Percentiles rank a stretch among this genome's conserved stretches.
Evolutionary conservation across 2,888 invertebrate species (phyloP).

Genomic region (Orgyia antiqua): DNA sequence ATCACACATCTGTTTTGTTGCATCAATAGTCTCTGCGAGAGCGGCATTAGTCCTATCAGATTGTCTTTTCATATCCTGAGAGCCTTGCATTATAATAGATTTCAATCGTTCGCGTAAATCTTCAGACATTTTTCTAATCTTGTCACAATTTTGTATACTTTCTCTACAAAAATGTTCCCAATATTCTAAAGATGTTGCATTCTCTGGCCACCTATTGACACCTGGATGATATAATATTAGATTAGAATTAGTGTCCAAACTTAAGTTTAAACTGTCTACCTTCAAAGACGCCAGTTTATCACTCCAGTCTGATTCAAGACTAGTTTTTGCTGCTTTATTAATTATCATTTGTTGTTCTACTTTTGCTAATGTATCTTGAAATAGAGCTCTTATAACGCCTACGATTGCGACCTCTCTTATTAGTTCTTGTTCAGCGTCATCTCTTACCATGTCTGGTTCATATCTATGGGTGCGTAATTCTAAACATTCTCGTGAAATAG

Average conservation of each 20-base stretch:
- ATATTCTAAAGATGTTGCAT: slow-evolving; percentile 82
- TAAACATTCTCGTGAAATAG: slow-evolving; percentile 84
- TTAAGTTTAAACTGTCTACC: slow-evolving; percentile 82
- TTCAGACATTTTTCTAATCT: slow-evolving; percentile 84
- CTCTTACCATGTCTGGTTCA: slow-evolving; percentile 87
- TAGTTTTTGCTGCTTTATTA: slow-evolving; percentile 86
- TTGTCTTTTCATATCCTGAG: slow-evolving; percentile 89
- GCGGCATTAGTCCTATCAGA: slow-evolving; percentile 88
- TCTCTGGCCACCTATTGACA: slow-evolving; percentile 87
- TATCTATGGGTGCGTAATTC: slow-evolving; percentile 82
- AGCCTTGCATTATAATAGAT: slow-evolving; percentile 85
- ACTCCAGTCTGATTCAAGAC: slow-evolving; percentile 92
- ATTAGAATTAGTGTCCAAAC: slow-evolving; percentile 81
- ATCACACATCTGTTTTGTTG: slow-evolving; percentile 84
- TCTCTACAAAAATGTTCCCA: slow-evolving; percentile 91
- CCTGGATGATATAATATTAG: slow-evolving; percentile 87
- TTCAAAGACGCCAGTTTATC: slow-evolving; percentile 88
- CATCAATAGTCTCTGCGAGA: slow-evolving; percentile 83
- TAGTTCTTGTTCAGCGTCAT: slow-evolving; percentile 88
- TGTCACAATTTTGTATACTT: slow-evolving; percentile 85
- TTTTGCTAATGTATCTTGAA: slow-evolving; percentile 80
- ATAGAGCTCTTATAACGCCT: slow-evolving; percentile 81
- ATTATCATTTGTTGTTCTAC: slow-evolving; percentile 84
- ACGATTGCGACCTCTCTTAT: slow-evolving; percentile 87
- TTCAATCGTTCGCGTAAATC: slow-evolving; percentile 83